Base-by-base conservation (phyloP, 2,113 vertebrate genomes). In the Trematocara marginatum region DNA sequence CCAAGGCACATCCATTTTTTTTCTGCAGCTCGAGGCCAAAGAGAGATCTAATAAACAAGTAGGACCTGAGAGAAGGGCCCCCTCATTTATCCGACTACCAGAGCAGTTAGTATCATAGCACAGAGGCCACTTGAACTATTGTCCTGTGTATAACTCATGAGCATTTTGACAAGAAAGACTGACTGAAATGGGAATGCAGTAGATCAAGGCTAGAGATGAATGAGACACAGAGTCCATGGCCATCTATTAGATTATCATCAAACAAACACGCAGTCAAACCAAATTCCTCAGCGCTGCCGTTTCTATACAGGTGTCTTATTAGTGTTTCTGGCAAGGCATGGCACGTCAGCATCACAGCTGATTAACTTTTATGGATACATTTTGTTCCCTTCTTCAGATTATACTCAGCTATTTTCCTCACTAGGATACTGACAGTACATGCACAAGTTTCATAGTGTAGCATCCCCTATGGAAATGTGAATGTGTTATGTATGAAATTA, bases 201-300 rank as follows among this genome's bases (percentile, higher is more conserved):
- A 82, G 84, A 93, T 89, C 85, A 87, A 84, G 59, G 61, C 80
- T 9, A 3, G 61, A 83, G 82, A 90, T 80, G 83, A 91, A 76
- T 82, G 87, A 90, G 66, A 80, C 79, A 79, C 3, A 2, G 81
- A 88, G 87, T 84, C 88, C 83, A 52, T 9, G 71, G 84, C 9
- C 87, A 84, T 92, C 88, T 92, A 82, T 83, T 83, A 71, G 92
- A 93, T 91, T 89, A 90, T 52, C 82, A 31, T 91, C 86, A 87
- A 66, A 79, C 6, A 10, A 85, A 59, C 79, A 87, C 12, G 12
- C 87, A 81, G 79, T 85, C 80, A 26, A 38, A 85, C 29, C 59
- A 34, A 89, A 89, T 66, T 69, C 49, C 35, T 71, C 71, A 52
- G 34, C 6, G 0, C 64, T 74, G 80, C 45, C 20, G 8, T 88